A percentile compares a stretch with the other conserved stretches of the same genome.
These are phyloP conservation scores for Tonatia bakeri DNA, from an alignment of 2,113 vertebrate genomes.

Conservation along the genomic window DNA sequence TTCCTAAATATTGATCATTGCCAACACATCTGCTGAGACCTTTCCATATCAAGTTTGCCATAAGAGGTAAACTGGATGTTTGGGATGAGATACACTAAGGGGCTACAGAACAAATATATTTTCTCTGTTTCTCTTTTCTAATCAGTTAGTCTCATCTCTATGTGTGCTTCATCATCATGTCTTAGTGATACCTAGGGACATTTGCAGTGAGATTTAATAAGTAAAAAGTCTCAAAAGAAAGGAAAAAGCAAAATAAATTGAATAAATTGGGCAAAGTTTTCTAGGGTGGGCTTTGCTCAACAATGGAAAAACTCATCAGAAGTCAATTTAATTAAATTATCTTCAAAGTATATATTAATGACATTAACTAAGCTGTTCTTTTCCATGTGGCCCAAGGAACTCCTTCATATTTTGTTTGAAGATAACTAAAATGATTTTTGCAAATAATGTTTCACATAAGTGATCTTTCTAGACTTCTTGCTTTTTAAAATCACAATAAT, in stretches of 20 bases:
- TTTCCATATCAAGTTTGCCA: neutral
- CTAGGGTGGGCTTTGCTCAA: neutral
- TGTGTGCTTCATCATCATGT: neutral
- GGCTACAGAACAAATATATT: neutral
- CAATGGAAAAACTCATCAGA: neutral
- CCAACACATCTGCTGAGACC: neutral
- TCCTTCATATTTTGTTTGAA: neutral
- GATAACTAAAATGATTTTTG: neutral
- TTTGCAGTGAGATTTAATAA: neutral
- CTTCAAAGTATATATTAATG: neutral
- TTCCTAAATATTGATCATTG: neutral
- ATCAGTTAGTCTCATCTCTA: neutral
- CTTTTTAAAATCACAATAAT: neutral
- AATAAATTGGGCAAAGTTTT: neutral
- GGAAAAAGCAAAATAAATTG: neutral
- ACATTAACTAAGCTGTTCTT: neutral
- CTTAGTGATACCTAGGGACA: neutral
- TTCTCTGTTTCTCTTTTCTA: neutral
- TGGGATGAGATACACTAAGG: neutral
- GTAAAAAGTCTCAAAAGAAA: neutral
- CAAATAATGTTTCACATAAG: neutral
- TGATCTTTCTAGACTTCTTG: neutral
- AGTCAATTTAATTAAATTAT: neutral
- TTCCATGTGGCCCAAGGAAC: neutral
- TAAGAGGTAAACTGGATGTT: neutral